Evolutionary conservation across 2,113 vertebrate genomes (phyloP).

Genomic region (Ceyx melanurus): DNA sequence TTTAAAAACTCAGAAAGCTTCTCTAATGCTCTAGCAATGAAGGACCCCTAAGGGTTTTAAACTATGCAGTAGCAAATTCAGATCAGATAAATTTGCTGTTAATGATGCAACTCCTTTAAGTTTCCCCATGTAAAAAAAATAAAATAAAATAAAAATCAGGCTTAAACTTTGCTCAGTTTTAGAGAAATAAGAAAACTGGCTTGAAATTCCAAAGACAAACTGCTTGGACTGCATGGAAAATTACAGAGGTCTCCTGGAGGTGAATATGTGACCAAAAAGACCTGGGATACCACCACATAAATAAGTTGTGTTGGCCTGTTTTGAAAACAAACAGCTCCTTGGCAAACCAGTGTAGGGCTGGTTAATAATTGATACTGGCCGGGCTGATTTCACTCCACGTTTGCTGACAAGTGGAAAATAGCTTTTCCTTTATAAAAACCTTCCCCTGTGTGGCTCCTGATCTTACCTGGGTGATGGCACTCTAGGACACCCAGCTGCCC

Average conservation of each 20-base stretch:
- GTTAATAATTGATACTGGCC: not conserved
- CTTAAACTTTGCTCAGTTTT: not conserved
- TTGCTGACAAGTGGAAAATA: not conserved
- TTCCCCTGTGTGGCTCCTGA: not conserved
- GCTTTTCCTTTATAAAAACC: not conserved
- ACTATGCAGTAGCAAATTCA: slow-evolving; percentile 36
- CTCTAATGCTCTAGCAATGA: not conserved
- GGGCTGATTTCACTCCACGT: not conserved
- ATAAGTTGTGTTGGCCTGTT: not conserved
- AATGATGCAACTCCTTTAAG: slow-evolving; percentile 26
- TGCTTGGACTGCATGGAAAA: not conserved
- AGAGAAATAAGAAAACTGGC: not conserved
- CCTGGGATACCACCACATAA: not conserved
- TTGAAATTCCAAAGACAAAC: not conserved
- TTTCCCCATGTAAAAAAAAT: not conserved
- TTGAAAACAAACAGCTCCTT: slow-evolving; percentile 14
- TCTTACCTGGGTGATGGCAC: not conserved
- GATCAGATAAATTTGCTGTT: slow-evolving; percentile 40
- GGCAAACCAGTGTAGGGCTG: not conserved
- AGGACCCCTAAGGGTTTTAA: slow-evolving; percentile 17
- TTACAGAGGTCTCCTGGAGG: slow-evolving; percentile 7
- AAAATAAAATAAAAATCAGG: not conserved
- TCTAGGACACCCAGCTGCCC: fast-evolving
- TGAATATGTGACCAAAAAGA: not conserved
- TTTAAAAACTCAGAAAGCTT: slow-evolving; percentile 26